Conservation (phyloP, 2,797 vertebrate genomes). For the Molossus alvarezi region DNA sequence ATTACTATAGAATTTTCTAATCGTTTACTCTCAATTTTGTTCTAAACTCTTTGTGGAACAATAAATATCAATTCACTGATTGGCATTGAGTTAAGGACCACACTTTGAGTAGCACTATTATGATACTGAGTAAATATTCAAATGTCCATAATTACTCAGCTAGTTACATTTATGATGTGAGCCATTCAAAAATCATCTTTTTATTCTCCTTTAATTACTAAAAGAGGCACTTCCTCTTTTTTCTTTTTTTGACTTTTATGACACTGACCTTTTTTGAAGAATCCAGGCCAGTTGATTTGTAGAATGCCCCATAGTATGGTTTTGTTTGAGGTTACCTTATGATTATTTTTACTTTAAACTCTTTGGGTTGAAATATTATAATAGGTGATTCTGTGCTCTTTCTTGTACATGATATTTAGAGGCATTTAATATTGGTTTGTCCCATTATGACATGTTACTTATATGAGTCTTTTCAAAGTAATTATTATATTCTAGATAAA, state of each 20-base stretch:
- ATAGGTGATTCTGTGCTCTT: neutral
- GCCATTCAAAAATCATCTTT: neutral
- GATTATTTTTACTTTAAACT: conserved; percentile 28
- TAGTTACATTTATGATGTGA: neutral
- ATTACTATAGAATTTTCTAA: conserved; percentile 19
- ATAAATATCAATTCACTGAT: neutral
- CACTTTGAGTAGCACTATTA: neutral
- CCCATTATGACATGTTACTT: neutral
- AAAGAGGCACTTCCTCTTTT: neutral
- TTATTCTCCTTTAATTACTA: neutral
- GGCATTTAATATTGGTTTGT: neutral
- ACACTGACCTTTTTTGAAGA: neutral
- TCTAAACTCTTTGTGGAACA: neutral
- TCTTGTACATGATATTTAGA: neutral
- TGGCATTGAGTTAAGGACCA: neutral
- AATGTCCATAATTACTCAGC: neutral
- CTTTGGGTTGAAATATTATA: neutral
- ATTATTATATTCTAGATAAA: conserved; percentile 10
- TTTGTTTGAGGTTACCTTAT: neutral
- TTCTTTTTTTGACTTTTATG: neutral
- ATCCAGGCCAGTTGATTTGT: neutral
- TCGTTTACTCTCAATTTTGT: neutral
- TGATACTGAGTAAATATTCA: neutral
- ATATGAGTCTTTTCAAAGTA: neutral
- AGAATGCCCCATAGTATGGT: neutral